Evolutionary conservation across 1,140 invertebrate species (phyloP), one percentile per base, ranked within the genome.

Genomic region (Hirudo medicinalis): DNA sequence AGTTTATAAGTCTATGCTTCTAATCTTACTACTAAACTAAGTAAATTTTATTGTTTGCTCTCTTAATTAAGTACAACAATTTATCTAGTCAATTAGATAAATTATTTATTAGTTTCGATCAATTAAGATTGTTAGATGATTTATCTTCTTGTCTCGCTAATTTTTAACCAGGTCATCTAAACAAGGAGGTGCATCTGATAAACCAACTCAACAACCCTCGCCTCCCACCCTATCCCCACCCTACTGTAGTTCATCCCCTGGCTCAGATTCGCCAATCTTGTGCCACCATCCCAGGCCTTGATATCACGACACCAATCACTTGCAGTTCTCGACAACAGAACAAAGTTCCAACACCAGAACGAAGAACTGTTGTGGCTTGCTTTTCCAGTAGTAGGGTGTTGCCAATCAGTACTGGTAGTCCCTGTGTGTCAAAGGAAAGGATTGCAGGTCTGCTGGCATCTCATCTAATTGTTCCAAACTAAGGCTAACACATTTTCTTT

Each of bases 181-280:
- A 63, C 17, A 63, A 27, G 22, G 25, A 66, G 22, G 53, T 27
- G 36, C 70, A 71, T 60, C 70, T 71, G 53, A 27, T 71, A 67
- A 81, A 81, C 74, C 80, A 79, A 74, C 81, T 81, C 74, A 80
- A 80, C 3, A 83, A 94, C 84, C 90, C 91, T 20, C 86, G 92
- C 66, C 83, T 92, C 77, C 91, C 92, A 53, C 91, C 92, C 0
- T 94, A 90, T 82, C 91, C 92, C 27, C 87, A 89, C 79, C 91
- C 92, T 25, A 88, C 87, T 20, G 86, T 89, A 22, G 79, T 91
- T 0, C 83, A 87, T 74, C 90, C 93, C 15, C 79, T 95, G 57
- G 90, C 90, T 27, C 92, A 95, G 81, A 85, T 95, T 72, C 86
- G 92, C 54, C 91, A 92, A 75, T 88, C 89, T 19, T 73, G 80